Base-by-base conservation (phyloP, 2,888 invertebrate genomes). In the Clusia tigrina region DNA sequence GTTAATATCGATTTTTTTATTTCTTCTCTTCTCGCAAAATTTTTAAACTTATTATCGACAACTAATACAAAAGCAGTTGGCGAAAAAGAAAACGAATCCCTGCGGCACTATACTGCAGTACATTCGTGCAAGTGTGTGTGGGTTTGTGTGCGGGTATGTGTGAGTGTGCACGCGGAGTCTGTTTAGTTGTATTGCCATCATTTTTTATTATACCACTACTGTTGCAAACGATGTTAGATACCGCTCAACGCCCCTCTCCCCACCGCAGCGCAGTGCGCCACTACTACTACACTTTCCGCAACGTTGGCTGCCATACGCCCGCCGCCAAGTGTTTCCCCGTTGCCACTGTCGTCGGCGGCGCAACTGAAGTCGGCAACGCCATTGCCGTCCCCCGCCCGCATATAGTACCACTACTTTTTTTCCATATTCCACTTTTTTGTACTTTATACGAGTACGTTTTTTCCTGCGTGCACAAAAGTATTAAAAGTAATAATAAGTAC, bases 401-500 rank as follows among this genome's bases (percentile, higher is more conserved):
- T 42, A 17, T 9, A 56, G 22, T 42, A 2, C 22, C 23, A 22
- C 38, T 63, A 66, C 60, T 65, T 67, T 60, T 62, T 65, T 67
- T 25, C 54, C 42, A 10, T 42, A 5, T 46, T 52, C 52, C 15
- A 51, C 46, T 42, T 42, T 42, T 42, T 42, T 42, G 32, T 9
- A 32, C 32, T 42, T 42, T 22, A 20, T 51, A n/a, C n/a, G n/a
- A n/a, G n/a, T n/a, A n/a, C 15, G 3, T 51, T 22, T 60, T 57
- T 61, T 61, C 57, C 64, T 67, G 66, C 64, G 65, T 68, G 66
- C 58, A 62, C 64, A 69, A 67, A 60, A 65, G 75, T 78, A 79
- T 79, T 80, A 80, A 80, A 79, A 77, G 75, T 79, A 80, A 80
- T 80, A 79, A 77, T 76, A 78, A 80, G 78, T 80, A 74, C 77